Conservation (phyloP, 1,140 invertebrate genomes). For the Maniola jurtina region DNA sequence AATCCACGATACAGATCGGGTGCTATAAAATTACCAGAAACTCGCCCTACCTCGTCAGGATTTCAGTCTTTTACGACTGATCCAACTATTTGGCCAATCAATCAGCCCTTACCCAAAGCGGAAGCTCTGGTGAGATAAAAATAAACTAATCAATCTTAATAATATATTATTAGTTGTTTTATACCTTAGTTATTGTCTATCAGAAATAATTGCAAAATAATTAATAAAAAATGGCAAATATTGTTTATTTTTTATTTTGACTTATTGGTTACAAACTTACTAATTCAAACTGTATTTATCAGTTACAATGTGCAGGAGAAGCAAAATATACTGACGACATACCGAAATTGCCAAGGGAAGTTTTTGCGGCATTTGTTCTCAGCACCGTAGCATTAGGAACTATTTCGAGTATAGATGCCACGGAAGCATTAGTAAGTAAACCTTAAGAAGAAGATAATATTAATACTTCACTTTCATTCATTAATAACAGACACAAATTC, state of each 20-base stretch:
- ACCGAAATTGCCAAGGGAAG: conserved; percentile 75
- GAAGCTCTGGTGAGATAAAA: conserved; percentile 77
- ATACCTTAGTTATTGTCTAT: no score
- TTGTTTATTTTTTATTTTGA: no score
- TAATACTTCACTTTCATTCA: no score
- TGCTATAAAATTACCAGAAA: conserved; percentile 58
- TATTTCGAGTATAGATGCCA: conserved; percentile 80
- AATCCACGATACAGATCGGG: conserved; percentile 69
- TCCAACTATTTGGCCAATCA: not conserved
- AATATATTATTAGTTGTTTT: no score
- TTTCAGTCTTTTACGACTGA: not conserved
- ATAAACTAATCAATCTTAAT: no score
- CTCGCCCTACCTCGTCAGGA: not conserved
- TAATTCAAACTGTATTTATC: conserved; percentile 1
- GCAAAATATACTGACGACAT: conserved; percentile 83
- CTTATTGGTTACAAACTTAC: no score
- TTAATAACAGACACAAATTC: no score
- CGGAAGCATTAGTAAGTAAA: conserved; percentile 80
- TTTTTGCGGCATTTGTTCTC: conserved; percentile 83
- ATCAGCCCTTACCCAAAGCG: conserved; percentile 37
- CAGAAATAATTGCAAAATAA: no score
- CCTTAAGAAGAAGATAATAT: no score
- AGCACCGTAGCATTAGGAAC: conserved; percentile 79
- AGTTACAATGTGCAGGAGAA: conserved; percentile 82
- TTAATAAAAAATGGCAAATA: no score